Conservation (phyloP, 2,888 invertebrate species). For the Atrina japonica region DNA sequence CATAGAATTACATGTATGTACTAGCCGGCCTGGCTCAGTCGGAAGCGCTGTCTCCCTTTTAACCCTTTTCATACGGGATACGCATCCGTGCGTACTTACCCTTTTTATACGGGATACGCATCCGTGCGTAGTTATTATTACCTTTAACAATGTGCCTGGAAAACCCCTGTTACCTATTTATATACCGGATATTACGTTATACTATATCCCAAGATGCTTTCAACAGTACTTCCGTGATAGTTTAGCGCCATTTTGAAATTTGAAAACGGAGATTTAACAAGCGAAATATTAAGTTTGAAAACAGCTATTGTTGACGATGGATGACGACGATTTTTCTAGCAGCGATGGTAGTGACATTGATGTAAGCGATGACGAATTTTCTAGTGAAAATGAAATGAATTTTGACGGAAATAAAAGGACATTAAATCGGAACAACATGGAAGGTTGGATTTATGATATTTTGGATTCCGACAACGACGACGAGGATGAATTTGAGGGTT, state of each 20-base stretch:
- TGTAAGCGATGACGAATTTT: not conserved
- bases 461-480: not conserved
- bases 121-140: not conserved
- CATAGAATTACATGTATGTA: no score
- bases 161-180: no score
- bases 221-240: not conserved
- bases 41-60: no score
- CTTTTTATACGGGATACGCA: not conserved
- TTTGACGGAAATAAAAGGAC: not conserved
- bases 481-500: not conserved
- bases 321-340: not conserved
- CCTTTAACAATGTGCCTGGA: no score
- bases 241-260: no score
- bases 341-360: constrained; percentile 6
- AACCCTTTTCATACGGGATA: constrained; percentile 1
- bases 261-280: no score
- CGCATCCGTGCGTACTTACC: not conserved
- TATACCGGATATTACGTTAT: no score
- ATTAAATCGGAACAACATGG: not conserved
- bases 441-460: not conserved
- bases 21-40: no score
- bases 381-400: not conserved
- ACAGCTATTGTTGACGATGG: not conserved
- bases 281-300: not conserved
- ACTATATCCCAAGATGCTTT: not conserved